Conservation (phyloP, 1,140 invertebrate genomes). For the Sarcophaga bullata region DNA sequence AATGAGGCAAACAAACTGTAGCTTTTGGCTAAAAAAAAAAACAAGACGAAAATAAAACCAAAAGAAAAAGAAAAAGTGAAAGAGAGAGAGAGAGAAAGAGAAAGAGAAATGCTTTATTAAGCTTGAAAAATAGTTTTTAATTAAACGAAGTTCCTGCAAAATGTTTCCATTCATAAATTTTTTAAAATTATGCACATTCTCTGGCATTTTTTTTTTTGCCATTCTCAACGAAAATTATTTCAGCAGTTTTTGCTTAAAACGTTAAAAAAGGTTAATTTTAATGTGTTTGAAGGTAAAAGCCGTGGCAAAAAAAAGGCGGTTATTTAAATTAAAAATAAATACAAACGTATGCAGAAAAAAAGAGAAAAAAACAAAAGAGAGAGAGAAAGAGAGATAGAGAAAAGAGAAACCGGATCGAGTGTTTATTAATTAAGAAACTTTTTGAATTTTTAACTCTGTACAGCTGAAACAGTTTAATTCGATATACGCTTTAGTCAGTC, state of each 20-base stretch:
- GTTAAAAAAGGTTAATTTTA: constrained; percentile 6
- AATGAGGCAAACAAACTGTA: background rate
- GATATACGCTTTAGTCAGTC: too few relatives aligned
- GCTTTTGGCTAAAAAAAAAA: constrained; percentile 17
- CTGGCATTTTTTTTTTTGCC: background rate
- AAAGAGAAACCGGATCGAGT: background rate
- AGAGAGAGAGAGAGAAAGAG: too few relatives aligned
- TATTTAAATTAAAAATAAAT: background rate
- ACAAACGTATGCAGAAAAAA: background rate
- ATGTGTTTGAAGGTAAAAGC: background rate
- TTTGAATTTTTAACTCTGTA: background rate
- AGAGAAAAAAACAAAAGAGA: too few relatives aligned
- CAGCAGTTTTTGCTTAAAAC: background rate
- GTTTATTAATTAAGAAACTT: background rate
- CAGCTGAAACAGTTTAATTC: too few relatives aligned
- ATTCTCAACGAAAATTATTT: background rate
- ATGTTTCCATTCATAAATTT: background rate
- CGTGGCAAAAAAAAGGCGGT: background rate
- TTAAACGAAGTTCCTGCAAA: constrained; percentile 6
- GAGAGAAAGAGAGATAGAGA: too few relatives aligned
- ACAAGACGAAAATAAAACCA: too few relatives aligned
- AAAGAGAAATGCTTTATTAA: background rate
- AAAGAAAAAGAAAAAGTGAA: too few relatives aligned
- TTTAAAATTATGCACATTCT: constrained; percentile 4
- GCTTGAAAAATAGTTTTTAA: constrained; percentile 9